A percentile compares a stretch with the other conserved stretches of the same genome.
Evolutionary conservation across 2,888 invertebrate species (phyloP).

Genomic region (Xanthorhoe spadicearia): DNA sequence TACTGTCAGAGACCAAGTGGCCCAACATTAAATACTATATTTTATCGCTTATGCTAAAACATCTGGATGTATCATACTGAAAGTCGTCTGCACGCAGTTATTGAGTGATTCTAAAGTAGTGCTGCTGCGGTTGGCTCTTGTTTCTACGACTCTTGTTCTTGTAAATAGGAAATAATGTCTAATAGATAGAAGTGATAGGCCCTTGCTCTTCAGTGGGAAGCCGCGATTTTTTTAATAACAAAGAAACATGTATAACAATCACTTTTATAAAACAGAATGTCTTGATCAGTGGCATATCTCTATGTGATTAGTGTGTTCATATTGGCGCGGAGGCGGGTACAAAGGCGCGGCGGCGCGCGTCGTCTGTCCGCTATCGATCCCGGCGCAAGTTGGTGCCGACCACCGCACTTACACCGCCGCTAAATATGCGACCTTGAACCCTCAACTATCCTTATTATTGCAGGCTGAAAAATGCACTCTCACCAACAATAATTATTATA

Average conservation of each 20-base stretch:
- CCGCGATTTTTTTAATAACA: no score
- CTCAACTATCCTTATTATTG: conserved; percentile 64
- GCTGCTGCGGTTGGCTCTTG: conserved; percentile 19
- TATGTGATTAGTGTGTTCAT: conserved; percentile 57
- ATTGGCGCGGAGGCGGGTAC: conserved; percentile 52
- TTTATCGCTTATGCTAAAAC: conserved; percentile 46
- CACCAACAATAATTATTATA: conserved; percentile 8
- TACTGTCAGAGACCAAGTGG: conserved; percentile 48
- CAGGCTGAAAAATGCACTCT: conserved; percentile 55
- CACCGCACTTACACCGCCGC: conserved; percentile 65
- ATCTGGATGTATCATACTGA: conserved; percentile 32
- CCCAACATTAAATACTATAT: conserved; percentile 56
- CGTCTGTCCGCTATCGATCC: conserved; percentile 79
- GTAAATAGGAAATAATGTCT: no score
- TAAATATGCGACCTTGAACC: conserved; percentile 78
- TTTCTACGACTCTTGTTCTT: background rate
- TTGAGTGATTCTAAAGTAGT: conserved; percentile 14
- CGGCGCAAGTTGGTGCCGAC: conserved; percentile 70
- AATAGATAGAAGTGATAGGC: no score
- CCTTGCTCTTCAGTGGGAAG: no score
- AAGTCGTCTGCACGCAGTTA: conserved; percentile 7
- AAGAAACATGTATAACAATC: background rate
- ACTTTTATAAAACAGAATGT: conserved; percentile 3
- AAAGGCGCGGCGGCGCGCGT: conserved; percentile 72
- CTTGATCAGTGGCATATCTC: conserved; percentile 58